These are phyloP conservation scores for Chorisops tibialis DNA, from an alignment of 2,888 invertebrate genomes.

Conservation along the genomic window DNA sequence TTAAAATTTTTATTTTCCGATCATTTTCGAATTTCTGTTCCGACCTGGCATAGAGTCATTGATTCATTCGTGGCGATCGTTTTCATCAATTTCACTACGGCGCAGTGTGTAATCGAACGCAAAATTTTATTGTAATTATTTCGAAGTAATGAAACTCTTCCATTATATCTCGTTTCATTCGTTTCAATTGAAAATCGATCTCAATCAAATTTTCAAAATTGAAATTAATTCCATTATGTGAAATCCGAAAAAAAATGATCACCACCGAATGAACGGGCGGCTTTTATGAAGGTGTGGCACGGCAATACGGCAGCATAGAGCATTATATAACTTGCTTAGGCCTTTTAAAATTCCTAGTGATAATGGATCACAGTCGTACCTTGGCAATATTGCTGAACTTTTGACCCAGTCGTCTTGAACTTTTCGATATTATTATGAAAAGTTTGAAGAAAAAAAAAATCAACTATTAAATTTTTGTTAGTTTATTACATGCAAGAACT, in stretches of 20 bases:
- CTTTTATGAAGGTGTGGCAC: slow-evolving; percentile 5
- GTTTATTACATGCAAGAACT: too few relatives aligned
- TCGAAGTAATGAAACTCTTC: background rate
- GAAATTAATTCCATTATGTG: slow-evolving; percentile 13
- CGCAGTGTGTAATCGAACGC: too few relatives aligned
- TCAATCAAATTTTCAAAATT: slow-evolving; percentile 7
- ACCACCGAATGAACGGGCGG: background rate
- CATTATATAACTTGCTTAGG: slow-evolving; percentile 11
- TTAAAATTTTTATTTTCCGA: too few relatives aligned
- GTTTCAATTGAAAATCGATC: slow-evolving; percentile 3
- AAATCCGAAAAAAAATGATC: background rate
- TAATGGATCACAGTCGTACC: slow-evolving; percentile 5
- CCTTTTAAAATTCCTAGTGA: slow-evolving; percentile 1
- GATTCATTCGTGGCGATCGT: too few relatives aligned
- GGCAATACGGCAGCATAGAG: background rate
- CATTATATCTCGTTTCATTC: background rate
- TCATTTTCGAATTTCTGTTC: too few relatives aligned
- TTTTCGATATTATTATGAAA: slow-evolving; percentile 10
- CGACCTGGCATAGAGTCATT: too few relatives aligned
- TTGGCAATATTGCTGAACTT: slow-evolving; percentile 16
- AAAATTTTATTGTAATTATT: too few relatives aligned
- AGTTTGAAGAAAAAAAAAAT: too few relatives aligned
- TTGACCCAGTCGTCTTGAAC: slow-evolving; percentile 24
- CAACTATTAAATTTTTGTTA: too few relatives aligned
- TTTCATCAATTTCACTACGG: too few relatives aligned